Evolutionary conservation across 2,888 invertebrate genomes (phyloP).

Genomic region (Xestia sexstrigata): DNA sequence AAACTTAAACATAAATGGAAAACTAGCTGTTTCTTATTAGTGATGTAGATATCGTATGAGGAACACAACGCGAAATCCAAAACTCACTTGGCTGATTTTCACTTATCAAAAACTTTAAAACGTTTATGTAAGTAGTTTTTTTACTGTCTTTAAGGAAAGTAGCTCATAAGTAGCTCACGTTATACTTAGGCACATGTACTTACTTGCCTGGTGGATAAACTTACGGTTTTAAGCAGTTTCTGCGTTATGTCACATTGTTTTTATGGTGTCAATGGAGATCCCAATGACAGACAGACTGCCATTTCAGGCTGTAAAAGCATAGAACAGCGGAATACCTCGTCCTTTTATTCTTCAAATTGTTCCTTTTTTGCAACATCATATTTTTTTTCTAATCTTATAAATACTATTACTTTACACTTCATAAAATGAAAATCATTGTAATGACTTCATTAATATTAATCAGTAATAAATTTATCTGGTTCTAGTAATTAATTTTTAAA

Average conservation of each 20-base stretch:
- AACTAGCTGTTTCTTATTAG: too few species aligned
- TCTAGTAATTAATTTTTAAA: conserved; percentile 16
- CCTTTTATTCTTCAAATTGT: too few species aligned
- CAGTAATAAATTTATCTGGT: background rate
- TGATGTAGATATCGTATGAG: too few species aligned
- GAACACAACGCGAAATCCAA: background rate
- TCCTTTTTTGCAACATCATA: too few species aligned
- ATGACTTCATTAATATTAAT: background rate
- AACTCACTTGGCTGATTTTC: background rate
- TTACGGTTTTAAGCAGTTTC: background rate
- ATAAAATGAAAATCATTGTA: background rate
- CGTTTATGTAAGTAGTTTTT: background rate
- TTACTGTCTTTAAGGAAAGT: background rate
- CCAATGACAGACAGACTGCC: too few species aligned
- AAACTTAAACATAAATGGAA: too few species aligned
- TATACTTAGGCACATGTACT: background rate
- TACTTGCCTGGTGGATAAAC: background rate
- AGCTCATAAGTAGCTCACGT: background rate
- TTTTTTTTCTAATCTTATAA: background rate
- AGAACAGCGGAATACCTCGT: too few species aligned
- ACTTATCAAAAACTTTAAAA: conserved; percentile 14
- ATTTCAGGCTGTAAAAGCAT: too few species aligned
- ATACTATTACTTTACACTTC: background rate
- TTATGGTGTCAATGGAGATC: background rate
- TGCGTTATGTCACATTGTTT: background rate